Base-by-base conservation (phyloP, 2,888 invertebrate species). In the Drosophila mimetica region DNA sequence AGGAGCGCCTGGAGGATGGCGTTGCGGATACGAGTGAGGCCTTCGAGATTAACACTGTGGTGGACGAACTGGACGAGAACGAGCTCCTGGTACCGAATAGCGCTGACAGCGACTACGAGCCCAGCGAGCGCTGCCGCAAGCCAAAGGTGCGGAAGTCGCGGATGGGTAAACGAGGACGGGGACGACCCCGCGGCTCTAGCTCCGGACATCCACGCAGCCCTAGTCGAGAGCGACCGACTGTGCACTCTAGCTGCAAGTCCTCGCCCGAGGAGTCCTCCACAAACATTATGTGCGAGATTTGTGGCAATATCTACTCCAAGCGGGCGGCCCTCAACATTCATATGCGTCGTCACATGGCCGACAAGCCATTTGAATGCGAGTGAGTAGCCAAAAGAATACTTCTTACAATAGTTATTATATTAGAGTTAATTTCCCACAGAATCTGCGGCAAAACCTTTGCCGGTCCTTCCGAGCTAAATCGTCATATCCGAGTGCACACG, bases 401-500 rank as follows among this genome's bases (percentile, higher is more conserved):
- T 2, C 1, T 1, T 16, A 2, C 4, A 18, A 11, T n/a, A 7
- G n/a, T 2, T n/a, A n/a, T 34, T 2, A 22, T 6, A 34, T 13
- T 20, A n/a, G 11, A 13, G 1, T 6, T n/a, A 5, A 25, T 52
- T 0, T 52, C 42, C 42, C 48, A 1, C 55, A 91, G 90, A 80
- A 90, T 91, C 54, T 90, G 90, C 61, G 65, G 74, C 9, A 91
- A 90, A 69, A 88, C 87, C 0, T 92, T 92, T 54, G 90, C 91
- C 11, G 92, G 92, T 39, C 91, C 92, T 18, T 89, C 92, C 1
- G 91, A 91, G 58, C 77, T 91, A 0, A 85, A 90, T 51, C 89
- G 92, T 0, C 92, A 92, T 48, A 92, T 92, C 81, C 80, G 92
- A 46, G 90, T 90, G 1, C 92, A 92, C 46, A 92, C 91, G 0